Evolutionary conservation across 2,888 invertebrate species (phyloP).

Genomic region (Cephus runcator): DNA sequence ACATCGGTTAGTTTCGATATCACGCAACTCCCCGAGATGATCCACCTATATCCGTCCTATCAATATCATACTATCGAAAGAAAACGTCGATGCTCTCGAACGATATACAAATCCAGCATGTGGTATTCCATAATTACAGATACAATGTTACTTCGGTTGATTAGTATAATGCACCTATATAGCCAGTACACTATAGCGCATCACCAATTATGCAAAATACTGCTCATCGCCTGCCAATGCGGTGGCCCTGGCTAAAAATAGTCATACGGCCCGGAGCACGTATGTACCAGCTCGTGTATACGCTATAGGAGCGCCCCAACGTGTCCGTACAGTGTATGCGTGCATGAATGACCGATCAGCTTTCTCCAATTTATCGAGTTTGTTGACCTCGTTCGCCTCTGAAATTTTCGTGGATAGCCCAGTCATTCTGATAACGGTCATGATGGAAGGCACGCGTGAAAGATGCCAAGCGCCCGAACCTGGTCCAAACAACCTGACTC

Average conservation of each 20-base stretch:
- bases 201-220: not conserved
- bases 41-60: not conserved
- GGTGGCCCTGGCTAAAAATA: conserved; percentile 4
- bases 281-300: not conserved
- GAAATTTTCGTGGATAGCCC: conserved; percentile 16
- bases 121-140: not conserved
- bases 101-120: not conserved
- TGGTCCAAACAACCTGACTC: not conserved
- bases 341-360: conserved; percentile 20
- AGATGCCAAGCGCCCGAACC: not conserved
- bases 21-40: not conserved
- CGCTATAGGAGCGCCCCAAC: not conserved
- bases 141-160: not conserved
- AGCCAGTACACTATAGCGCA: not conserved
- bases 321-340: not conserved
- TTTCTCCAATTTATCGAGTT: conserved; percentile 22
- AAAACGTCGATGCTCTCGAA: not conserved
- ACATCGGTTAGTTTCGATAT: not conserved
- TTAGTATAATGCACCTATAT: not conserved
- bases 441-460: not conserved
- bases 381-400: conserved; percentile 9
- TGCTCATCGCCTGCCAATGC: not conserved
- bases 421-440: conserved; percentile 19
- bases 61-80: not conserved
- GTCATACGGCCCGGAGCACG: not conserved